These are phyloP conservation scores for Struthidea cinerea DNA, from an alignment of 2,113 vertebrate species.

Conservation along the genomic window DNA sequence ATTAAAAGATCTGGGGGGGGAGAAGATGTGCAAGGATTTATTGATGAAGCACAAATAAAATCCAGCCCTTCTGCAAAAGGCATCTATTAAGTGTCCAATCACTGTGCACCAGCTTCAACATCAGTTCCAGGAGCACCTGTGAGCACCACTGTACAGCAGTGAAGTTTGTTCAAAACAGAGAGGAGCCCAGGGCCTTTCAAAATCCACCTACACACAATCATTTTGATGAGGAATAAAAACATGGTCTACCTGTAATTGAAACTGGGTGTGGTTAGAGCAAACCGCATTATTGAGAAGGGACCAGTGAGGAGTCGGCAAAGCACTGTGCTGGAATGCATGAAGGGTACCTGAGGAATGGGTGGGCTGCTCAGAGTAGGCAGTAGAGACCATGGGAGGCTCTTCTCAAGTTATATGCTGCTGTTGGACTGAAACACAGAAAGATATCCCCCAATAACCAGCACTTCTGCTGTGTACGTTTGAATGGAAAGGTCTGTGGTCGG, in stretches of 20 bases:
- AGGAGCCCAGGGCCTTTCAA: not conserved
- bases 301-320: not conserved
- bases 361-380: not conserved
- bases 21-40: not conserved
- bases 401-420: not conserved
- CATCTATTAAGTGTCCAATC: no score
- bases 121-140: not conserved
- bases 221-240: not conserved
- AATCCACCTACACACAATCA: not conserved
- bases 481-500: not conserved
- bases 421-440: not conserved
- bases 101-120: not conserved
- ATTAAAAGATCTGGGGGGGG: not conserved
- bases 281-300: accelerated
- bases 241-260: not conserved
- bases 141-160: accelerated
- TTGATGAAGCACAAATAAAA: not conserved
- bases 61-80: not conserved
- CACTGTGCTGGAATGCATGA: accelerated
- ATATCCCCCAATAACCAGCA: not conserved
- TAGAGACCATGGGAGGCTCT: not conserved
- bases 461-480: not conserved
- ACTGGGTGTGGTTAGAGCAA: not conserved
- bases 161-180: not conserved
- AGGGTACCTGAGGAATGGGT: accelerated